Conservation (phyloP, 2,888 invertebrate species). For the Aromia moschata region DNA sequence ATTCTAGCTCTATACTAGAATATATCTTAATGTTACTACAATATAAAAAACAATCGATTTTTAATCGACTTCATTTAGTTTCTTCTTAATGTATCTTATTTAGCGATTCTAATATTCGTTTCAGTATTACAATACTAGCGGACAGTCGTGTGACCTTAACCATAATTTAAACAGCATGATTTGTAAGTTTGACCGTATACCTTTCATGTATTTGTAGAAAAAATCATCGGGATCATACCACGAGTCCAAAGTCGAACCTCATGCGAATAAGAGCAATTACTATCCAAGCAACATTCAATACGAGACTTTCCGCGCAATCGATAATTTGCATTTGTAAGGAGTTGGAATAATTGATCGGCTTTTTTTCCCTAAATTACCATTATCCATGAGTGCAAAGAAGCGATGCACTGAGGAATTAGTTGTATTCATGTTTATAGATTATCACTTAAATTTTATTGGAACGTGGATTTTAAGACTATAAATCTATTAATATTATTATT, state of each 20-base stretch:
- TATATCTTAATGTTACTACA: too few species aligned
- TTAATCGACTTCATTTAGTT: too few species aligned
- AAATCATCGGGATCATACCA: conserved; percentile 27
- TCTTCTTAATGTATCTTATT: too few species aligned
- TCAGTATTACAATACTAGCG: not conserved
- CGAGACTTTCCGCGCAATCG: conserved; percentile 5
- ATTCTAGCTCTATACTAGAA: too few species aligned
- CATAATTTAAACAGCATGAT: conserved; percentile 14
- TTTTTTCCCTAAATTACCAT: conserved; percentile 1
- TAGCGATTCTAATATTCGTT: too few species aligned
- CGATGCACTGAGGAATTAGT: too few species aligned
- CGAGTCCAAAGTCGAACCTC: conserved; percentile 28
- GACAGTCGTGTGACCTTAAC: not conserved
- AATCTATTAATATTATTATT: too few species aligned
- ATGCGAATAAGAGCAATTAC: conserved; percentile 14
- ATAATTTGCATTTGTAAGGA: conserved; percentile 20
- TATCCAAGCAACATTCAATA: conserved; percentile 12
- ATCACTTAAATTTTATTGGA: too few species aligned
- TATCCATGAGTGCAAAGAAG: not conserved
- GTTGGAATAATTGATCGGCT: conserved; percentile 3
- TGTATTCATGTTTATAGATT: too few species aligned
- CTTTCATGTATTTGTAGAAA: conserved; percentile 16
- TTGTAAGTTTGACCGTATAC: conserved; percentile 16
- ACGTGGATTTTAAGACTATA: too few species aligned
- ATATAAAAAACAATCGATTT: too few species aligned